A percentile compares a stretch with the other conserved stretches of the same genome.
phyloP scores from a whole-genome alignment of 2,888 invertebrate genomes.

The Sarcophaga caerulescens region DNA sequence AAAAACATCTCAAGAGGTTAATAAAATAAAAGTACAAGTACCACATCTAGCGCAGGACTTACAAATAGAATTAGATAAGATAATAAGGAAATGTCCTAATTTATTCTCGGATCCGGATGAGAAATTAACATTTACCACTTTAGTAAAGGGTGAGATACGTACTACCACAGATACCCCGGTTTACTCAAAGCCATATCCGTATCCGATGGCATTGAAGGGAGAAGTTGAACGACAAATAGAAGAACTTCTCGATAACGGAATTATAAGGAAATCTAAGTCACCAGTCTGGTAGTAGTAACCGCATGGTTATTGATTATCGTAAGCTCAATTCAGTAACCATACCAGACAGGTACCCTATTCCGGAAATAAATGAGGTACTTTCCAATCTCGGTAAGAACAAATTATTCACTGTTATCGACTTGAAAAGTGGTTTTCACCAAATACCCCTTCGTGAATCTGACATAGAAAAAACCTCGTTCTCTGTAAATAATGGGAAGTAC shows the following conservation, averaged over 20 bases:
- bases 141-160: too few species aligned
- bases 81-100: background rate
- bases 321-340: background rate
- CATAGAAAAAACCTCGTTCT: conserved; percentile 17
- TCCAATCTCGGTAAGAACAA: too few species aligned
- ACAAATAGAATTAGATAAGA: background rate
- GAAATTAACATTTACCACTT: background rate
- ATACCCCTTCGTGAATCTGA: background rate
- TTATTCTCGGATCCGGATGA: background rate
- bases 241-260: conserved; percentile 13
- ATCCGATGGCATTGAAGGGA: conserved; percentile 2
- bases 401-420: too few species aligned
- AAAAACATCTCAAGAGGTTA: background rate
- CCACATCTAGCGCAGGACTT: background rate
- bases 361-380: background rate
- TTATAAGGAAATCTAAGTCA: conserved; percentile 13
- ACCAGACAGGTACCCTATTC: conserved; percentile 22
- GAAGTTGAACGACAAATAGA: conserved; percentile 7
- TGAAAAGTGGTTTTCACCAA: background rate
- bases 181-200: background rate
- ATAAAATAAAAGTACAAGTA: background rate
- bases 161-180: too few species aligned
- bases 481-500: conserved; percentile 28
- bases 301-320: too few species aligned
- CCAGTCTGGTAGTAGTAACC: conserved; percentile 4